Base-by-base conservation (phyloP, 2,797 vertebrate genomes). In the Lophotriccus pileatus region DNA sequence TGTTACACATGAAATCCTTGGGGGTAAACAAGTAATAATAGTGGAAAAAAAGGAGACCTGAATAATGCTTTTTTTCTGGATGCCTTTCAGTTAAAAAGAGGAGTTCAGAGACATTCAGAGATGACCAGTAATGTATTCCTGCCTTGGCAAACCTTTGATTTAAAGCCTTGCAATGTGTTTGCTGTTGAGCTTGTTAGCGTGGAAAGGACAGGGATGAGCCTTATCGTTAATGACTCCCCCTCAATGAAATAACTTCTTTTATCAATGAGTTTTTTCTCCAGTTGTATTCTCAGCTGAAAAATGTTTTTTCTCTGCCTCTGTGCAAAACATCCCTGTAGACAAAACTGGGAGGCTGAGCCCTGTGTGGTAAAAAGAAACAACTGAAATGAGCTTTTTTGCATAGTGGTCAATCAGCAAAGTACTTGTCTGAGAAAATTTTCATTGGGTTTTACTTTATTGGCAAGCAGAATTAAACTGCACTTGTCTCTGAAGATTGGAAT, bases 381-480 rank as follows among this genome's bases (percentile, higher is more conserved):
- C 17, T 39, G 74, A 74, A 79, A 67, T 24, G 0, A 4, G 8
- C 11, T 47, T 34, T 9, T 77, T 70, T 19, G 22, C 0, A 0
- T 36, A 12, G 46, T n/a, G 23, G 16, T 37, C 63, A 77, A 83
- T 82, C 67, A 49, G 44, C 44, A 58, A 4, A 19, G 23, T 59
- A 14, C 21, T 81, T 62, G 7, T 1, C 47, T 75, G 62, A 67
- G 70, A 25, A 75, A 30, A 34, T 36, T 66, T 43, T 89, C 13
- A 2, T 52, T 73, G 39, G 22, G 14, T 50, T 81, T 78, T 62
- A 21, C 69, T 79, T 37, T n/a, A 64, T 82, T 64, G 89, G 67
- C 2, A 6, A 67, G 63, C n/a, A 69, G 73, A 64, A 56, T 47
- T 59, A 9, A 27, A 44, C 30, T 59, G 14, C 66, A 43, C 27